These are phyloP conservation scores for Nesogale talazaci DNA, from an alignment of 2,113 vertebrate species.

Conservation along the genomic window DNA sequence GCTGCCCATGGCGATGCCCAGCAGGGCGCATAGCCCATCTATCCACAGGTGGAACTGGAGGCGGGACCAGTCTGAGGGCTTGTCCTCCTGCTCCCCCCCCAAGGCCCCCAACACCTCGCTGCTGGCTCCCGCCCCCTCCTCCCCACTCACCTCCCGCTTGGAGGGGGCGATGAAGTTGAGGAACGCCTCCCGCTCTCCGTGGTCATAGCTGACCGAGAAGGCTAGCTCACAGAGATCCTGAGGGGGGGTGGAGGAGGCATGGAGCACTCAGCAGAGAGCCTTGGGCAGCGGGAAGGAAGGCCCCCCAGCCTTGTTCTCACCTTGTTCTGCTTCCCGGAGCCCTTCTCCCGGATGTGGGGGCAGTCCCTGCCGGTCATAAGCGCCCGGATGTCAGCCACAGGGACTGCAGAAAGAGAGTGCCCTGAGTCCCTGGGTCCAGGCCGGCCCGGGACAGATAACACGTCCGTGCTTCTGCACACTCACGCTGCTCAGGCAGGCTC, in stretches of 20 bases:
- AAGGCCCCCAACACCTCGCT: not conserved
- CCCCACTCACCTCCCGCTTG: slow-evolving; percentile 92
- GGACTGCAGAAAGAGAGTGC: slow-evolving; percentile 86
- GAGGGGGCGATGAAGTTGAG: slow-evolving; percentile 96
- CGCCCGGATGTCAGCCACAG: slow-evolving; percentile 94
- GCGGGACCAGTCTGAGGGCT: slow-evolving; percentile 49
- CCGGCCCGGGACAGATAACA: not conserved
- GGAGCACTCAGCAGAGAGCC: not conserved
- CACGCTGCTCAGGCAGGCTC: slow-evolving; percentile 94
- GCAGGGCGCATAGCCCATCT: slow-evolving; percentile 93
- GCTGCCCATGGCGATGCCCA: slow-evolving; percentile 95
- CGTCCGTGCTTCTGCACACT: slow-evolving; percentile 59
- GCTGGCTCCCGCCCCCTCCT: not conserved
- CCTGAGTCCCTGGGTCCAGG: slow-evolving; percentile 15
- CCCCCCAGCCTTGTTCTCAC: slow-evolving; percentile 80
- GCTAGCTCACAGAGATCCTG: slow-evolving; percentile 95
- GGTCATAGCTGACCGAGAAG: slow-evolving; percentile 94
- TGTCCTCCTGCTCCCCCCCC: not conserved
- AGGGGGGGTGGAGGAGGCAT: not conserved
- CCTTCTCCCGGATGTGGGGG: slow-evolving; percentile 95
- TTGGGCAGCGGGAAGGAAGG: not conserved
- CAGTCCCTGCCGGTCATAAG: slow-evolving; percentile 96
- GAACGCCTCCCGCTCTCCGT: slow-evolving; percentile 92
- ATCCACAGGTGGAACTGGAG: slow-evolving; percentile 96
- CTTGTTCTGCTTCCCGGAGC: slow-evolving; percentile 96